A percentile compares a stretch with the other conserved stretches of the same genome.
Conservation (phyloP, 2,797 vertebrate genomes). For the Micromesistius poutassou region DNA sequence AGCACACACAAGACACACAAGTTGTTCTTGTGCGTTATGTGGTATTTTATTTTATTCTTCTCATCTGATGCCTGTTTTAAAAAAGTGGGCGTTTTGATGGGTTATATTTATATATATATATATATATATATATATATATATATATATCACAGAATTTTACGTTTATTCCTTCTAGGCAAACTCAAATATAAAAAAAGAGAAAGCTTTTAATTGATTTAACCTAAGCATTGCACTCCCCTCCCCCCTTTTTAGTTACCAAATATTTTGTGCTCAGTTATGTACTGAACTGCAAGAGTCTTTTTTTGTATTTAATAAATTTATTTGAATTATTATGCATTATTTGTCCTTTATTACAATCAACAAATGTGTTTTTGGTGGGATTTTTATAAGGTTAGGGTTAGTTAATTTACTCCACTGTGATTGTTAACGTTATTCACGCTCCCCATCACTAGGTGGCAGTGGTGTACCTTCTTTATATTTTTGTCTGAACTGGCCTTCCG, state of each 20-base stretch:
- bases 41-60: slow-evolving; percentile 15
- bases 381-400: neutral
- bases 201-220: slow-evolving; percentile 40
- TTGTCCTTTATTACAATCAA: slow-evolving; percentile 6
- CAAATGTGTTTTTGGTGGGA: neutral
- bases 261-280: slow-evolving; percentile 52
- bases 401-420: neutral
- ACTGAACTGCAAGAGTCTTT: slow-evolving; percentile 55
- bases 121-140: no score
- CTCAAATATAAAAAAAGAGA: slow-evolving; percentile 40
- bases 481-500: neutral
- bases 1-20: neutral
- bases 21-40: neutral
- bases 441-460: slow-evolving; percentile 53
- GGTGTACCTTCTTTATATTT: slow-evolving; percentile 27
- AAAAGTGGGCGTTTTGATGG: neutral
- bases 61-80: slow-evolving; percentile 19
- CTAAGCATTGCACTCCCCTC: slow-evolving; percentile 44
- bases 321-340: slow-evolving; percentile 34
- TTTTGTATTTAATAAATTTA: slow-evolving; percentile 71
- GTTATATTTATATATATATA: no score
- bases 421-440: neutral
- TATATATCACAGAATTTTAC: slow-evolving; percentile 2
- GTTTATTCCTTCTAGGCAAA: slow-evolving; percentile 24
- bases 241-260: slow-evolving; percentile 45